Evolutionary conservation across 1,140 invertebrate genomes (phyloP).

Genomic region (Meloidogyne hapla): DNA sequence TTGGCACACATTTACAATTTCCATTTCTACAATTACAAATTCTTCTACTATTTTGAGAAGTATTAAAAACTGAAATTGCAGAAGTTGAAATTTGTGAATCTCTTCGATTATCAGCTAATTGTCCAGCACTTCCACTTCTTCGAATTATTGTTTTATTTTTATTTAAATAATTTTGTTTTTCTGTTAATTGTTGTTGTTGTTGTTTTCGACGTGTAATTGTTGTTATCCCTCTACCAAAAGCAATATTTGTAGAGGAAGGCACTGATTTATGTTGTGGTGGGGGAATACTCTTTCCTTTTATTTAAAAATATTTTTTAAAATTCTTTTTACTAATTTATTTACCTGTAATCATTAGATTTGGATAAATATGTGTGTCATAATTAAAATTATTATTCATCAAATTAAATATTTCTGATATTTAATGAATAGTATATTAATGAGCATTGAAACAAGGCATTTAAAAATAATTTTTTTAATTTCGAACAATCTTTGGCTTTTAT

Average conservation of each 20-base stretch:
- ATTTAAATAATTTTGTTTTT: slow-evolving; percentile 4
- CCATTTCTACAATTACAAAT: slow-evolving; percentile 15
- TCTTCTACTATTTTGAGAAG: neutral
- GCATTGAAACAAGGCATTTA: neutral
- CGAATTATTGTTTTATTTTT: neutral
- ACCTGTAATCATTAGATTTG: neutral
- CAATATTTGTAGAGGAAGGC: neutral
- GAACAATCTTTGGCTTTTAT: too few species aligned
- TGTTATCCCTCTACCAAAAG: slow-evolving; percentile 5
- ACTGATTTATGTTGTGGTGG: neutral
- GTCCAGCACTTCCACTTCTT: slow-evolving; percentile 4
- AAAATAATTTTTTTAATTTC: too few species aligned
- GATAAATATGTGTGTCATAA: neutral
- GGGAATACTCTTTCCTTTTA: neutral
- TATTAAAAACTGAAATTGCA: neutral
- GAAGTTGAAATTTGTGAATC: neutral
- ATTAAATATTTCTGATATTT: neutral
- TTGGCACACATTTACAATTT: slow-evolving; percentile 47
- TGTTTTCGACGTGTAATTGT: neutral
- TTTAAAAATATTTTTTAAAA: neutral
- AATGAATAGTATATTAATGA: neutral
- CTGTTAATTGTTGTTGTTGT: neutral
- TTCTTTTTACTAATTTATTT: too few species aligned
- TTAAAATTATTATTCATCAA: neutral
- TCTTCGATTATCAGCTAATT: neutral